A percentile compares a stretch with the other conserved stretches of the same genome.
phyloP scores from a whole-genome alignment of 2,888 invertebrate species.

The Ditula angustiorana region DNA sequence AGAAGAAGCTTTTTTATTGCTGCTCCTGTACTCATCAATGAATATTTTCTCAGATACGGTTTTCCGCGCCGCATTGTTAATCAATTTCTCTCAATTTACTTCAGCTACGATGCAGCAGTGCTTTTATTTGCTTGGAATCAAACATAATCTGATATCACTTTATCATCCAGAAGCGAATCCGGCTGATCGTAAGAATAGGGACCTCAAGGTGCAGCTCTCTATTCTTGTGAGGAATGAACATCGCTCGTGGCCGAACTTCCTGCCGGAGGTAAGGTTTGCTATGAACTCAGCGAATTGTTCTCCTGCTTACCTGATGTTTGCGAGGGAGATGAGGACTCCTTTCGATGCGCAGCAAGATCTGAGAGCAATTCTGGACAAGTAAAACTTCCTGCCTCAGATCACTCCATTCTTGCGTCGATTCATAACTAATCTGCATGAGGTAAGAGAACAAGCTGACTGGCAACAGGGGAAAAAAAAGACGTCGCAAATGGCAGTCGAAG shows the following conservation, averaged over 20 bases:
- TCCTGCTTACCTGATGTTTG: slow-evolving; percentile 51
- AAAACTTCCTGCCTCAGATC: slow-evolving; percentile 42
- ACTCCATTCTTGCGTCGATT: slow-evolving; percentile 38
- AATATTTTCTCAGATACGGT: slow-evolving; percentile 46
- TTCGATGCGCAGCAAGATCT: slow-evolving; percentile 41
- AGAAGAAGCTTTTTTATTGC: too few relatives aligned
- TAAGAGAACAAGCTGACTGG: too few relatives aligned
- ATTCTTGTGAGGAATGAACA: slow-evolving; percentile 48
- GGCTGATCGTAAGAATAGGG: slow-evolving; percentile 54
- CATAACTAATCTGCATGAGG: slow-evolving; percentile 11
- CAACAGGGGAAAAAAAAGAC: too few relatives aligned
- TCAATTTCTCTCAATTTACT: slow-evolving; percentile 49
- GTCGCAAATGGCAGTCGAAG: too few relatives aligned
- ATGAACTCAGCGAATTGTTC: slow-evolving; percentile 46
- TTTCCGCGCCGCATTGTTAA: slow-evolving; percentile 44
- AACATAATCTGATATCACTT: slow-evolving; percentile 47
- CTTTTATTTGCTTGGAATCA: slow-evolving; percentile 41
- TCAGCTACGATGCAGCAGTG: slow-evolving; percentile 46
- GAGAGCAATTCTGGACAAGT: slow-evolving; percentile 24
- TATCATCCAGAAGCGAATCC: slow-evolving; percentile 60
- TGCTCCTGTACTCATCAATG: slow-evolving; percentile 41
- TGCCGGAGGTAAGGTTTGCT: slow-evolving; percentile 49
- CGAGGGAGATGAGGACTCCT: slow-evolving; percentile 49
- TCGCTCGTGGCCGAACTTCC: slow-evolving; percentile 43
- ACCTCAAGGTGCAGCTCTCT: slow-evolving; percentile 50